phyloP scores from a whole-genome alignment of 2,113 vertebrate genomes.

The Gnathonemus longibarbis region DNA sequence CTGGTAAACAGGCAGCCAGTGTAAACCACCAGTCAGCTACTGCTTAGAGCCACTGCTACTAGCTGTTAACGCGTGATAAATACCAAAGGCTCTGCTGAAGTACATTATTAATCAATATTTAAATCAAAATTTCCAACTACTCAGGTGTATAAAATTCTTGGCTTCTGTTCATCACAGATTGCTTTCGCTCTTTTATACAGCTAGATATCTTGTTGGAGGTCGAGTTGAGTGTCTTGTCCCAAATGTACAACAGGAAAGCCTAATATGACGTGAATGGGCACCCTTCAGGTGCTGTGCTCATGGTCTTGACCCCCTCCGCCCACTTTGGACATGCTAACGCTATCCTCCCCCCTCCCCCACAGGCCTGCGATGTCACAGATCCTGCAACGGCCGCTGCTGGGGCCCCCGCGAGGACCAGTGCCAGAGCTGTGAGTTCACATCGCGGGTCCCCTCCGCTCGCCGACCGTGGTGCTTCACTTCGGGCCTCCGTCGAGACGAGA shows the following conservation, averaged over 20 bases:
- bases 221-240: not conserved
- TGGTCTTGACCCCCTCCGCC: not conserved
- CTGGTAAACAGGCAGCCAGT: not conserved
- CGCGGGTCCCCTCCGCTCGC: too few species aligned
- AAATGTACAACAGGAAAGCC: not conserved
- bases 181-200: not conserved
- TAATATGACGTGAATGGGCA: not conserved
- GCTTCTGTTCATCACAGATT: not conserved
- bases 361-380: conserved; percentile 88
- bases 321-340: not conserved
- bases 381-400: conserved; percentile 92
- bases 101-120: not conserved
- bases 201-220: not conserved
- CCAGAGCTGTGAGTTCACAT: conserved; percentile 81
- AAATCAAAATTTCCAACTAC: not conserved
- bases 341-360: conserved; percentile 32
- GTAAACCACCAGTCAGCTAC: not conserved
- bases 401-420: conserved; percentile 86
- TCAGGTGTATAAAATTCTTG: not conserved
- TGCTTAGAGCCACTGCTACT: not conserved
- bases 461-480: not conserved
- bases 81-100: not conserved
- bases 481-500: not conserved
- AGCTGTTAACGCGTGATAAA: not conserved
- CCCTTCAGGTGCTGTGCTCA: not conserved